These are phyloP conservation scores for Drymonia ruficornis DNA, from an alignment of 2,888 invertebrate species.

Conservation along the genomic window DNA sequence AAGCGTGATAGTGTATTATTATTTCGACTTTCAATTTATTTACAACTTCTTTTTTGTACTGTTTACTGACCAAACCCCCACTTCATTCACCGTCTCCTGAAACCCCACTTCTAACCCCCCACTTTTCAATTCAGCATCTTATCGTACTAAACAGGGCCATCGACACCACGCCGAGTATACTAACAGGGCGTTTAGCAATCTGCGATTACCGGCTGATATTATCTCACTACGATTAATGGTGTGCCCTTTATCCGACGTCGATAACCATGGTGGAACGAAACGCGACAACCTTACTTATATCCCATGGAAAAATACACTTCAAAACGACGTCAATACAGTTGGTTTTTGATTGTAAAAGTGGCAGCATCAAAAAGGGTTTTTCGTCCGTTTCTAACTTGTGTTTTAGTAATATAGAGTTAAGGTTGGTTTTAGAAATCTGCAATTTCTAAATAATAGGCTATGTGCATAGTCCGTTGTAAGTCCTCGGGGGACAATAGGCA, in stretches of 20 bases:
- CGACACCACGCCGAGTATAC: constrained; percentile 58
- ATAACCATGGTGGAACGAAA: constrained; percentile 48
- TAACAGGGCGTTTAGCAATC: constrained; percentile 78
- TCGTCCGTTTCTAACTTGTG: constrained; percentile 16
- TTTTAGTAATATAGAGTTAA: constrained; percentile 18
- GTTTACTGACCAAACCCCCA: background rate
- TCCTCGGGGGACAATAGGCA: constrained; percentile 79
- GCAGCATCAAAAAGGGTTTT: constrained; percentile 25
- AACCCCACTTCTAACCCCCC: background rate
- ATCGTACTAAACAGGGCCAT: constrained; percentile 49
- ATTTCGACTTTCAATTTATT: too few species aligned
- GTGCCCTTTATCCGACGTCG: constrained; percentile 78
- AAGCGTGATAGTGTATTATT: too few species aligned
- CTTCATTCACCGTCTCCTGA: too few species aligned
- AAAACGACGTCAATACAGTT: constrained; percentile 6
- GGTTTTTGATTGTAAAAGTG: constrained; percentile 19
- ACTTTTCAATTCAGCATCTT: constrained; percentile 29
- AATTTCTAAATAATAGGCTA: constrained; percentile 58
- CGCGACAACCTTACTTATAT: constrained; percentile 35
- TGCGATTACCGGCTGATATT: constrained; percentile 78
- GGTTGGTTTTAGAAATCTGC: constrained; percentile 34
- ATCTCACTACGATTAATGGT: constrained; percentile 77
- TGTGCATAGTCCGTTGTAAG: constrained; percentile 70
- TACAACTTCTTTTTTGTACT: too few species aligned
- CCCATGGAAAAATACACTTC: constrained; percentile 36